Evolutionary conservation across 1,140 invertebrate genomes (phyloP), one percentile per base, ranked within the genome.

Genomic region (Bombus polaris): DNA sequence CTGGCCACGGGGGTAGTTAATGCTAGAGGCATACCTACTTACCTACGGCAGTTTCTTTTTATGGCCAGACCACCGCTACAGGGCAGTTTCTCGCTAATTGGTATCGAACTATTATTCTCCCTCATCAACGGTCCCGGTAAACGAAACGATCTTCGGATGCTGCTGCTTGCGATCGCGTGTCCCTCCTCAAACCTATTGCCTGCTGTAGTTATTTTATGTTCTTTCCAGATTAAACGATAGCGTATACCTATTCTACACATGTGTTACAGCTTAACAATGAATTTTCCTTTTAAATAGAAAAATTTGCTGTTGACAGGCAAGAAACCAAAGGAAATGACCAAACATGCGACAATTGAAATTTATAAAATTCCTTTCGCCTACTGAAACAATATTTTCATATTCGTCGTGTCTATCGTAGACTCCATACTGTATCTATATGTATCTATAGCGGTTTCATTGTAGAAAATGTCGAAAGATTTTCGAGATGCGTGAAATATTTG

Each of bases 21-120:
- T 94, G 93, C 91, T 93, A 86, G 90, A 92, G 89, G 93, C 91
- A 94, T 95, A 94, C 94, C 93, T 94, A 95, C 93, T 94, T 94
- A 94, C 94, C 93, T 94, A 94, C 79, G 92, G 93, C 92, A 94
- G 93, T 95, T 95, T 95, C 93, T 95, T 95, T 95, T 95, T 95
- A 95, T 93, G 90, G 90, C 82, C 91, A 87, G 88, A 89, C 90
- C 90, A 92, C 91, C 76, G 89, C 83, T 78, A 75, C 76, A 72
- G 83, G 92, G 89, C 92, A 93, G 93, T 94, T 94, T 92, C 91
- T 93, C 92, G 92, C 94, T 95, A 95, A 95, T 95, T 95, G 94
- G 93, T 94, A 95, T 95, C 93, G 94, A 95, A 95, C 95, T 95
- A 93, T 95, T 95, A 95, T 93, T 94, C 88, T 86, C 91, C 86